These are phyloP conservation scores for Epistrophe grossulariae DNA, from an alignment of 2,888 invertebrate species.

Conservation along the genomic window DNA sequence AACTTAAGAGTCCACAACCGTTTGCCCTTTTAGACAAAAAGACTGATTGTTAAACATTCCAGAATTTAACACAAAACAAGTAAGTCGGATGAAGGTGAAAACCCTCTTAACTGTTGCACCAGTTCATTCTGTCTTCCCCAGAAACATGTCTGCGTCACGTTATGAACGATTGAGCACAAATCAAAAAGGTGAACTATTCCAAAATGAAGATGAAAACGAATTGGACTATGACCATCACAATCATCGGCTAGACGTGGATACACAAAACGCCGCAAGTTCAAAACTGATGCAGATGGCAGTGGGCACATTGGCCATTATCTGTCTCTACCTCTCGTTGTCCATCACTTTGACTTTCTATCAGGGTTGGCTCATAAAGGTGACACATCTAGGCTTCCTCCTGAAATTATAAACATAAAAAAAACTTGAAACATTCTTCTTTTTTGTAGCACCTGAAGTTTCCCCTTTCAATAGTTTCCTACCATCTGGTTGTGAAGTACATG, in stretches of 20 bases:
- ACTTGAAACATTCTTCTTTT: constrained; percentile 55
- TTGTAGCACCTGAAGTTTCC: constrained; percentile 94
- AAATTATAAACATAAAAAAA: not conserved
- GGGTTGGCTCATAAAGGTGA: constrained; percentile 93
- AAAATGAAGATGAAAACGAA: constrained; percentile 80
- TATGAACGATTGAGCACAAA: constrained; percentile 81
- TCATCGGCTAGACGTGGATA: constrained; percentile 51
- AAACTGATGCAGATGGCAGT: constrained; percentile 83
- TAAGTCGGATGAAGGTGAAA: constrained; percentile 30
- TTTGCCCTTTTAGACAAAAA: not conserved
- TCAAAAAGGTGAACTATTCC: constrained; percentile 76
- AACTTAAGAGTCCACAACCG: not conserved
- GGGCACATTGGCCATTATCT: constrained; percentile 86
- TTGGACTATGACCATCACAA: constrained; percentile 77
- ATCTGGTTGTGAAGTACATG: constrained; percentile 94
- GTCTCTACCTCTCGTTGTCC: constrained; percentile 95
- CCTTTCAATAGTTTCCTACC: constrained; percentile 94
- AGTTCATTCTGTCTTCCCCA: not conserved
- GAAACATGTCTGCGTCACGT: constrained; percentile 78
- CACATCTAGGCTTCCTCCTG: not conserved
- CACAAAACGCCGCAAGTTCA: constrained; percentile 77
- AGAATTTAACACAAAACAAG: constrained; percentile 21
- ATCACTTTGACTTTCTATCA: constrained; percentile 99
- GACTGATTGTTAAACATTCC: constrained; percentile 42
- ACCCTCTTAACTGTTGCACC: constrained; percentile 65